Evolutionary conservation across 2,888 invertebrate species (phyloP).

Genomic region (Dascillus cervinus): DNA sequence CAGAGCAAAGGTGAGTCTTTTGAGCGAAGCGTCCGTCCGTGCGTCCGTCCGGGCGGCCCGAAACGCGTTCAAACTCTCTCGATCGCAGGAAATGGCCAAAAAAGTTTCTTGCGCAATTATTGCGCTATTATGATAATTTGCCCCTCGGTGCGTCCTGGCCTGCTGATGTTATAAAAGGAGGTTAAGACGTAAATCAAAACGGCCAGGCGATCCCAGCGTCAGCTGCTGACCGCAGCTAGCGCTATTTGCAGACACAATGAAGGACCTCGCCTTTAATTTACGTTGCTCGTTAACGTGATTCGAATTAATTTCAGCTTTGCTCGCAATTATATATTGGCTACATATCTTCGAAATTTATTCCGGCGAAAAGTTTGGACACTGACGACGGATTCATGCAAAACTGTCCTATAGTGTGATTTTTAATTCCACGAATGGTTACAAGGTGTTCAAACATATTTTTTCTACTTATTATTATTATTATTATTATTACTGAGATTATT

Average conservation of each 20-base stretch:
- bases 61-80: constrained; percentile 21
- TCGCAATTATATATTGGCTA: constrained; percentile 40
- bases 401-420: no score
- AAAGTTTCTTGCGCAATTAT: no score
- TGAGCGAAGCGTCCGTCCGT: no score
- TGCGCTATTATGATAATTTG: no score
- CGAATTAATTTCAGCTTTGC: constrained; percentile 39
- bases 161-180: constrained; percentile 50
- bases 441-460: no score
- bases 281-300: constrained; percentile 42
- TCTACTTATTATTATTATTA: no score
- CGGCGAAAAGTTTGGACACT: constrained; percentile 24
- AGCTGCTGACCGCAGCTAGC: constrained; percentile 39
- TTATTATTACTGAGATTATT: no score
- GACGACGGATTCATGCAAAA: constrained; percentile 22
- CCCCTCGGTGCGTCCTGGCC: constrained; percentile 17
- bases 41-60: constrained; percentile 14
- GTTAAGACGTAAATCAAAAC: constrained; percentile 55
- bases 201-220: constrained; percentile 32
- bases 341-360: constrained; percentile 39
- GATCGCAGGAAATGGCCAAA: no score
- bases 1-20: constrained; percentile 47
- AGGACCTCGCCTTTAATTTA: constrained; percentile 38
- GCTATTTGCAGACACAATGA: constrained; percentile 33
- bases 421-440: no score